Conservation (phyloP, 2,797 vertebrate genomes). For the Cuniculus paca region DNA sequence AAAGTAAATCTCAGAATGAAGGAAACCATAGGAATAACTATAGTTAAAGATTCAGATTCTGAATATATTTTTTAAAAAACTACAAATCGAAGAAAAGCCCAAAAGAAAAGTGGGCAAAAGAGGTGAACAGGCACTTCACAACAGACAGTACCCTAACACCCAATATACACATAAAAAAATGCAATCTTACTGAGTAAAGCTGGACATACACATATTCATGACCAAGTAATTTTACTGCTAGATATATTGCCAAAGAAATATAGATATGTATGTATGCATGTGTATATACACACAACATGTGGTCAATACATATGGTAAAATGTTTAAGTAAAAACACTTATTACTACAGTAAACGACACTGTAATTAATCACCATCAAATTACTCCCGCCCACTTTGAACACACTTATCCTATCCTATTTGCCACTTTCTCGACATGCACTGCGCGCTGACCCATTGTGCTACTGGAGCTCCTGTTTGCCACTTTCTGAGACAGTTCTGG, state of each 20-base stretch:
- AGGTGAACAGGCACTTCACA: background rate
- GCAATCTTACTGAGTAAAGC: background rate
- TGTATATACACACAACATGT: background rate
- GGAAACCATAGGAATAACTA: slow-evolving; percentile 15
- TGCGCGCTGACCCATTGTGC: background rate
- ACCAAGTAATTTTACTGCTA: slow-evolving; percentile 43
- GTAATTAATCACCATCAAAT: background rate
- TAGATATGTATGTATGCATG: background rate
- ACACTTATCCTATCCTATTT: background rate
- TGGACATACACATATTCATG: background rate
- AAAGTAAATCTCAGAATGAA: slow-evolving; percentile 2
- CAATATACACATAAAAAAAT: background rate
- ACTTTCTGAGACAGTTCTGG: background rate
- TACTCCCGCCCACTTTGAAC: background rate
- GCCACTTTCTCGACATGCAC: background rate
- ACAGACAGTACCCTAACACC: slow-evolving; percentile 3
- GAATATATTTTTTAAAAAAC: slow-evolving; percentile 45
- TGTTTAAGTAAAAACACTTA: background rate
- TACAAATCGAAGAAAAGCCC: background rate
- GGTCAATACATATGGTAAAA: background rate
- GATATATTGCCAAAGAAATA: background rate
- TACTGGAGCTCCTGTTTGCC: background rate
- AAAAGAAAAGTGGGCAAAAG: background rate
- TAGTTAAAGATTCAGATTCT: background rate
- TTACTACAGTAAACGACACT: background rate